Evolutionary conservation across 2,888 invertebrate genomes (phyloP).

Genomic region (Elmis aenea): DNA sequence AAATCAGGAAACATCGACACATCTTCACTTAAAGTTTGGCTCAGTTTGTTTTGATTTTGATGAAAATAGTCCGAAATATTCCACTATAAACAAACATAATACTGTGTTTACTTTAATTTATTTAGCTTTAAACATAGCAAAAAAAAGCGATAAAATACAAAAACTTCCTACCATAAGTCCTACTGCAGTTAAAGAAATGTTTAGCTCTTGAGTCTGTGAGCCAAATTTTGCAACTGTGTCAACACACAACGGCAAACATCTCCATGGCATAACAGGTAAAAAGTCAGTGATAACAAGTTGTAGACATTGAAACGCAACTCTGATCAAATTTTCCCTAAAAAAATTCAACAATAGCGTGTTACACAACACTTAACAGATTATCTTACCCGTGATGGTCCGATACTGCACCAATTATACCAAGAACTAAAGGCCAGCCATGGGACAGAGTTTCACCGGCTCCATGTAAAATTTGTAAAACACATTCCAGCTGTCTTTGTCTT

Average conservation of each 20-base stretch:
- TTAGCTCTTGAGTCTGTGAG: slow-evolving; percentile 91
- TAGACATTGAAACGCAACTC: slow-evolving; percentile 92
- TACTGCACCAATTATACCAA: slow-evolving; percentile 93
- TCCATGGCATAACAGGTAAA: slow-evolving; percentile 85
- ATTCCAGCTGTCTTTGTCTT: slow-evolving; percentile 89
- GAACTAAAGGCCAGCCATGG: slow-evolving; percentile 92
- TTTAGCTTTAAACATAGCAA: neutral
- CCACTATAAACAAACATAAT: slow-evolving; percentile 65
- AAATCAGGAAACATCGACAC: slow-evolving; percentile 75
- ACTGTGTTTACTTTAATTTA: neutral
- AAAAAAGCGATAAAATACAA: slow-evolving; percentile 11
- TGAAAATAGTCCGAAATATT: slow-evolving; percentile 97
- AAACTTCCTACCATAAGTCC: slow-evolving; percentile 74
- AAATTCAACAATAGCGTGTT: slow-evolving; percentile 9
- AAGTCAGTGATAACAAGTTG: slow-evolving; percentile 94
- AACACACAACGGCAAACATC: slow-evolving; percentile 84
- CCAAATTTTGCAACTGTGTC: slow-evolving; percentile 95
- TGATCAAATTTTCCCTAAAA: slow-evolving; percentile 78
- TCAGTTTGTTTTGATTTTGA: slow-evolving; percentile 86
- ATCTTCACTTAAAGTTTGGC: slow-evolving; percentile 68
- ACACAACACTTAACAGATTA: neutral
- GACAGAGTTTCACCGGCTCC: slow-evolving; percentile 87
- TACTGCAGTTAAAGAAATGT: slow-evolving; percentile 94
- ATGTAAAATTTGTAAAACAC: slow-evolving; percentile 88
- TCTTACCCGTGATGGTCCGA: slow-evolving; percentile 83